Base-by-base conservation (phyloP, 2,797 vertebrate genomes). In the Aldrovandia affinis region DNA sequence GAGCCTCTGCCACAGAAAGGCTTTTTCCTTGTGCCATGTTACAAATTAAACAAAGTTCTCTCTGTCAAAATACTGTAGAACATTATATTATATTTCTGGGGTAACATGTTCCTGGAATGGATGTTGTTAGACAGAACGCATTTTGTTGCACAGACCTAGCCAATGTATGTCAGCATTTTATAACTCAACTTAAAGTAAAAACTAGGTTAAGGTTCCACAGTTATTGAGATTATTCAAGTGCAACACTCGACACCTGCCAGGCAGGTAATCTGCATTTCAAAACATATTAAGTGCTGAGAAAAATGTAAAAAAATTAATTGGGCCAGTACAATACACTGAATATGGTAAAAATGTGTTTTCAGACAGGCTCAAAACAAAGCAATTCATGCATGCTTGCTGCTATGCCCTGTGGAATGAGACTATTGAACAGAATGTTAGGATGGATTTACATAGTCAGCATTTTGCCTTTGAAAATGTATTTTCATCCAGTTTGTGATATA, bases 41-140 rank as follows among this genome's bases (percentile, higher is more conserved):
- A 65, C 61, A 65, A 59, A 65, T 65, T n/a, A 65, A 65, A 28
- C 30, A 65, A 70, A 39, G 68, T 70, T 70, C 14, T 70, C 14
- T 39, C 68, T 70, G 68, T 70, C 68, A 36, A 30, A 39, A 70
- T 0, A 70, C 30, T 36, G 18, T 39, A 39, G 33, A 15, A 22
- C 36, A 20, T 36, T 39, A 39, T 70, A 39, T 14, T 22, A 39
- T 39, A 70, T 70, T 70, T 36, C 68, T 70, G 12, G 68, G 33
- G 33, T n/a, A n/a, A n/a, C n/a, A n/a, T n/a, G n/a, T n/a, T n/a
- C n/a, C n/a, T n/a, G 33, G 20, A 33, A 70, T 20, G 68, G 68
- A 70, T 70, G 15, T 7, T 30, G 0, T 33, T 33, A 36, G 33
- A 63, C 25, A 68, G 25, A 68, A 68, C 33, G 30, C 14, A 70